These are phyloP conservation scores for Lamproptera curius DNA, from an alignment of 2,888 invertebrate species.

Conservation along the genomic window DNA sequence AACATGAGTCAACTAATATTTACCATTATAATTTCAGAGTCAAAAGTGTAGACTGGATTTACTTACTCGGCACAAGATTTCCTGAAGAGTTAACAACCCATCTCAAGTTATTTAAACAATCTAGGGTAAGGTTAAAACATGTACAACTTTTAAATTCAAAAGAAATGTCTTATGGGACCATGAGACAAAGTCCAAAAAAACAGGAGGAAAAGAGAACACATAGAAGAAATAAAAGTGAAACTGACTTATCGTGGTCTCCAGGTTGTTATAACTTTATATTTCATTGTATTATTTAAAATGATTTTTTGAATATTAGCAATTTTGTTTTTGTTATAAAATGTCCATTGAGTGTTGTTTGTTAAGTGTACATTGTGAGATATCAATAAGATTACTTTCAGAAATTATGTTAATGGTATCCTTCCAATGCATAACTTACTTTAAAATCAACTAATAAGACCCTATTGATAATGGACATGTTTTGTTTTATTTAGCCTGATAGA, in stretches of 20 bases:
- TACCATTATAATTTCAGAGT: conserved; percentile 60
- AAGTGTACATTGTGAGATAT: no score
- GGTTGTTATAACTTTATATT: conserved; percentile 45
- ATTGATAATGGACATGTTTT: no score
- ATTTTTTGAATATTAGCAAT: no score
- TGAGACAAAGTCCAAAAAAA: conserved; percentile 59
- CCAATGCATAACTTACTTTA: no score
- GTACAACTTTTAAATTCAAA: conserved; percentile 62
- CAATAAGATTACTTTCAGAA: no score
- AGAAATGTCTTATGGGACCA: conserved; percentile 59
- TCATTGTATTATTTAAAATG: no score
- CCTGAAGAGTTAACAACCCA: conserved; percentile 96
- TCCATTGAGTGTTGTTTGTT: no score
- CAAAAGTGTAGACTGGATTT: conserved; percentile 94
- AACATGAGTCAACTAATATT: no score
- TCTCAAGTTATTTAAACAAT: conserved; percentile 90
- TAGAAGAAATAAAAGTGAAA: conserved; percentile 85
- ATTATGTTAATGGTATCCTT: no score
- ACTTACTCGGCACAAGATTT: conserved; percentile 89
- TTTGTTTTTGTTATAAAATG: no score
- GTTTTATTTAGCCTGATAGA: no score
- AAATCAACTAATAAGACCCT: no score
- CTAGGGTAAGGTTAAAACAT: conserved; percentile 77
- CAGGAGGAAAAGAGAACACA: conserved; percentile 76
- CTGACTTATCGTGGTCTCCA: conserved; percentile 82